A percentile compares a stretch with the other conserved stretches of the same genome.
Evolutionary conservation across 2,888 invertebrate genomes (phyloP).

Genomic region (Marasmarcha lunaedactyla): DNA sequence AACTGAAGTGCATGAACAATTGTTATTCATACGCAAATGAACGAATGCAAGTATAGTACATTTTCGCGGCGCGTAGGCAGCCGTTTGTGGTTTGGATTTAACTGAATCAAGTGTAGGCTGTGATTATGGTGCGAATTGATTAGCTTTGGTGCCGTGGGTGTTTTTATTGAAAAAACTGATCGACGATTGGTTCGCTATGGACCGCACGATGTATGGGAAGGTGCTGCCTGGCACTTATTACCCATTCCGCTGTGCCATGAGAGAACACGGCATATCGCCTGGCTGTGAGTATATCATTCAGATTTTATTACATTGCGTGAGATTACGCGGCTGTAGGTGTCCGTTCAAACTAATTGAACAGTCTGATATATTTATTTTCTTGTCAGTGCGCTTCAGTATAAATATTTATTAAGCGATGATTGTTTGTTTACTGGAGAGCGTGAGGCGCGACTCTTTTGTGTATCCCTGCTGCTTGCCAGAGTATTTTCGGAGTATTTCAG

Average conservation of each 20-base stretch:
- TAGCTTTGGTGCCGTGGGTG: constrained; percentile 52
- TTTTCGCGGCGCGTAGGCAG: constrained; percentile 34
- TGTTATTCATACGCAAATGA: neutral
- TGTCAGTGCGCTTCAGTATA: constrained; percentile 13
- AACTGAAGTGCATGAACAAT: neutral
- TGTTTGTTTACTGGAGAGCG: constrained; percentile 31
- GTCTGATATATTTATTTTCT: too few relatives aligned
- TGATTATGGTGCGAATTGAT: constrained; percentile 59
- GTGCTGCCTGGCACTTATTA: constrained; percentile 86
- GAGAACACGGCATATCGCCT: constrained; percentile 84
- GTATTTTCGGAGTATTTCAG: constrained; percentile 36
- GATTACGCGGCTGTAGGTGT: too few relatives aligned
- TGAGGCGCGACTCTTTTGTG: constrained; percentile 24
- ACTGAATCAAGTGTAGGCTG: constrained; percentile 54
- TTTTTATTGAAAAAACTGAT: constrained; percentile 48
- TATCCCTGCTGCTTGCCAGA: constrained; percentile 31
- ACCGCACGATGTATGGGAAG: constrained; percentile 92
- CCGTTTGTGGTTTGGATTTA: constrained; percentile 29
- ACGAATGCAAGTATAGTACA: constrained; percentile 32
- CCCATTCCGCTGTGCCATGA: constrained; percentile 86
- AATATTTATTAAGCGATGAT: constrained; percentile 19
- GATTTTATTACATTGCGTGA: too few relatives aligned
- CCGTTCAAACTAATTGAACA: too few relatives aligned
- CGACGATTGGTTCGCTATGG: constrained; percentile 73
- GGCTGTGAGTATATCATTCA: constrained; percentile 94